These are phyloP conservation scores for Leptosomus discolor DNA, from an alignment of 2,113 vertebrate genomes.

Conservation along the genomic window DNA sequence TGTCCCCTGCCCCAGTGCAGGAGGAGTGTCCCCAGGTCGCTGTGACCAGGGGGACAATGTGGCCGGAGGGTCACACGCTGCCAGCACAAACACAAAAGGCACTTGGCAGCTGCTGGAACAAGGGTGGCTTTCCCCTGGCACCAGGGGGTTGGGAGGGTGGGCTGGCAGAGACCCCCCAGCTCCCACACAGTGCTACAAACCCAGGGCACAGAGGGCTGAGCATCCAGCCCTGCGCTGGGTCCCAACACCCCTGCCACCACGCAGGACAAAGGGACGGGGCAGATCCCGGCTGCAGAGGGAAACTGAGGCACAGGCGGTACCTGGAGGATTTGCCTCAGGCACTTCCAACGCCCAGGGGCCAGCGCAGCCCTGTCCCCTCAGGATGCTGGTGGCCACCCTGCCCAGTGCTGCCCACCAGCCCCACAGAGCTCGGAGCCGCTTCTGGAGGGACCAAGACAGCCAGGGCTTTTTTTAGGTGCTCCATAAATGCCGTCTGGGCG, in stretches of 20 bases:
- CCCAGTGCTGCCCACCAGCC: not conserved
- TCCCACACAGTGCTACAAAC: not conserved
- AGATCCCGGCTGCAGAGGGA: not conserved
- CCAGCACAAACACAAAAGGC: not conserved
- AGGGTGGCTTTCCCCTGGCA: not conserved
- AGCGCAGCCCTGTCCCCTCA: fast-evolving
- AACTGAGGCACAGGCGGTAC: not conserved
- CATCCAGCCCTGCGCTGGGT: not conserved
- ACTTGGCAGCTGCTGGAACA: not conserved
- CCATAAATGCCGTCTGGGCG: constrained; percentile 57
- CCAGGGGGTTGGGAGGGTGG: fast-evolving
- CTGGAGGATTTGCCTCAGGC: fast-evolving
- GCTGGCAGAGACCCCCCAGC: not conserved
- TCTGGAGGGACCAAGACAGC: not conserved
- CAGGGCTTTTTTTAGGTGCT: constrained; percentile 50
- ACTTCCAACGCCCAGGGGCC: not conserved
- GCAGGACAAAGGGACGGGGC: not conserved
- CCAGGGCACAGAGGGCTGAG: not conserved
- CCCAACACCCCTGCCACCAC: not conserved
- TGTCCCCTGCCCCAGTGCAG: fast-evolving
- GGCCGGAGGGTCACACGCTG: fast-evolving
- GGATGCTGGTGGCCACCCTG: not conserved
- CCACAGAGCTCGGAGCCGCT: not conserved
- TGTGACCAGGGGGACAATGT: fast-evolving
- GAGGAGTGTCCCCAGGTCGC: not conserved